A percentile compares a stretch with the other conserved stretches of the same genome.
Evolutionary conservation across 1,140 invertebrate species (phyloP).

Genomic region (Drosophila sproati): DNA sequence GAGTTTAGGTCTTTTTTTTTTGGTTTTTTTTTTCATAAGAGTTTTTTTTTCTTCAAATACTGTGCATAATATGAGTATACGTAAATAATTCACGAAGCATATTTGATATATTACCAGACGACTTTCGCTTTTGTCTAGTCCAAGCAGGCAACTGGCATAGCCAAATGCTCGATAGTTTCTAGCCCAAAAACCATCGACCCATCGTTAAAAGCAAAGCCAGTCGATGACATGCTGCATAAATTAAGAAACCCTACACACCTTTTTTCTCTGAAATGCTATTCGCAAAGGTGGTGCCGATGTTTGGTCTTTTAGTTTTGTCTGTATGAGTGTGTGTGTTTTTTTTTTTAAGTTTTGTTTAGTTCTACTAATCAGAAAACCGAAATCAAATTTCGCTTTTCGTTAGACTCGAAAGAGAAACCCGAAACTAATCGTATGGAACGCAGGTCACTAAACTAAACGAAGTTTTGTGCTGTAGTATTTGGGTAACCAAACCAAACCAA

Average conservation of each 20-base stretch:
- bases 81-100: slow-evolving; percentile 57
- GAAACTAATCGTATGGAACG: slow-evolving; percentile 73
- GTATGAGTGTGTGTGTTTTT: slow-evolving; percentile 22
- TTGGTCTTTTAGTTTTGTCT: slow-evolving; percentile 3
- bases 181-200: slow-evolving; percentile 36
- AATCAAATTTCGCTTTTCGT: slow-evolving; percentile 82
- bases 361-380: slow-evolving; percentile 79
- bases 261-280: slow-evolving; percentile 34
- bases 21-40: slow-evolving; percentile 3
- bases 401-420: slow-evolving; percentile 75
- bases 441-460: slow-evolving; percentile 56
- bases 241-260: slow-evolving; percentile 50
- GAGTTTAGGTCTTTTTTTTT: slow-evolving; percentile 21
- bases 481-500: slow-evolving; percentile 71
- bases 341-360: slow-evolving; percentile 41
- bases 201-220: slow-evolving; percentile 55
- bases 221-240: slow-evolving; percentile 75
- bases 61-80: slow-evolving; percentile 40
- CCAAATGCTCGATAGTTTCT: slow-evolving; percentile 16
- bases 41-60: slow-evolving; percentile 11
- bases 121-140: slow-evolving; percentile 73
- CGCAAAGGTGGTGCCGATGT: slow-evolving; percentile 44
- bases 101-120: slow-evolving; percentile 70
- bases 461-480: slow-evolving; percentile 55
- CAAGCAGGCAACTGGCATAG: slow-evolving; percentile 7